These are phyloP conservation scores for Diarsia brunnea DNA, from an alignment of 2,888 invertebrate genomes.

Conservation along the genomic window DNA sequence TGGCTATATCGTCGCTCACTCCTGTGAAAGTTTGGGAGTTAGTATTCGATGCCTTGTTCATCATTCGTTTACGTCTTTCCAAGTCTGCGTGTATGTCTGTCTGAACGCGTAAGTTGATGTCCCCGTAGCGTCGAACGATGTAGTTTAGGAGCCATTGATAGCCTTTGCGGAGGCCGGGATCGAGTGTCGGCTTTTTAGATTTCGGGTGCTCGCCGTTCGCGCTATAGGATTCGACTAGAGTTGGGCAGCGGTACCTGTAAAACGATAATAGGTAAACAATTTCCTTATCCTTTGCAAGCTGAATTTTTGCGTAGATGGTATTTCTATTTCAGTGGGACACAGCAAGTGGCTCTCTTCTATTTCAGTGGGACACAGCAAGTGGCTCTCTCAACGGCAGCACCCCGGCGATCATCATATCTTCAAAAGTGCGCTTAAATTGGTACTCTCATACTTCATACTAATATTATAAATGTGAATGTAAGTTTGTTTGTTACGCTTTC, in stretches of 20 bases:
- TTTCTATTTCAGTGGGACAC: no score
- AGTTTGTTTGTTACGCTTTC: no score
- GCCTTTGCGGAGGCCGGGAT: constrained; percentile 92
- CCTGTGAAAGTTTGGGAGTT: constrained; percentile 79
- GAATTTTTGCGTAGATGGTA: no score
- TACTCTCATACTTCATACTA: no score
- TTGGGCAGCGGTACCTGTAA: constrained; percentile 93
- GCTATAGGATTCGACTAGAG: constrained; percentile 94
- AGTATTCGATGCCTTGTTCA: constrained; percentile 81
- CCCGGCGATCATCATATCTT: no score
- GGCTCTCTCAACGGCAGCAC: no score
- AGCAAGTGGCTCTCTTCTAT: no score
- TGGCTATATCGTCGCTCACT: constrained; percentile 83
- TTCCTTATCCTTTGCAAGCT: no score
- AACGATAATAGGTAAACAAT: constrained; percentile 37
- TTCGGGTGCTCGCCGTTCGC: constrained; percentile 80
- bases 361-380: no score
- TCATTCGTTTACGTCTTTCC: constrained; percentile 86
- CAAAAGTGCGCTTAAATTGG: no score
- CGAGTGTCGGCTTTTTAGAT: constrained; percentile 90
- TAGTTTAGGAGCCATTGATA: constrained; percentile 93
- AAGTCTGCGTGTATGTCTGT: constrained; percentile 91
- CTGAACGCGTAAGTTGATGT: constrained; percentile 92
- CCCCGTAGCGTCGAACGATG: constrained; percentile 92
- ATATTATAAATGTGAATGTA: no score